phyloP scores from a whole-genome alignment of 2,113 vertebrate species.

The Tapirus terrestris region DNA sequence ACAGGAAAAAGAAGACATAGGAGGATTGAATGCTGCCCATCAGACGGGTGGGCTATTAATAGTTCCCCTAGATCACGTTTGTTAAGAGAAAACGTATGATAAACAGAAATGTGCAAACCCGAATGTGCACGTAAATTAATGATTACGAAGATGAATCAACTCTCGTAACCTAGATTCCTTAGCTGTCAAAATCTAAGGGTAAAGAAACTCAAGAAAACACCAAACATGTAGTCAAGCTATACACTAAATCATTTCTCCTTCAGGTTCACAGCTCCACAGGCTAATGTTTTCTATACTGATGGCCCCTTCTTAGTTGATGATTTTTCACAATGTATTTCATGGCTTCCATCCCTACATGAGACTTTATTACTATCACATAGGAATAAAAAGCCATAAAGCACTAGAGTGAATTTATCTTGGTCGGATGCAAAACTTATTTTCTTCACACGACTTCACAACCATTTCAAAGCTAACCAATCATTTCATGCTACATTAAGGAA shows the following conservation, averaged over 20 bases:
- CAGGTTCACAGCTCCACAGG: conserved; percentile 82
- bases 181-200: conserved; percentile 80
- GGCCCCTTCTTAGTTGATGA: conserved; percentile 92
- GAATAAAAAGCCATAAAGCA: conserved; percentile 99
- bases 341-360: conserved; percentile 99
- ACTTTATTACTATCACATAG: conserved; percentile 99
- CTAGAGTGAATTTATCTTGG: conserved; percentile 94
- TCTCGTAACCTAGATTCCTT: conserved; percentile 79
- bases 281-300: conserved; percentile 87
- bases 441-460: conserved; percentile 92
- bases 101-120: conserved; percentile 77
- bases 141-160: conserved; percentile 74
- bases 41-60: conserved; percentile 50
- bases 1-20: conserved; percentile 21
- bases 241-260: conserved; percentile 82
- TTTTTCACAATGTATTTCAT: conserved; percentile 97
- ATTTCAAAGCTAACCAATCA: conserved; percentile 90
- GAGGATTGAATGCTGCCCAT: conserved; percentile 54
- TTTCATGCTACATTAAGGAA: conserved; percentile 90
- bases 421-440: conserved; percentile 91
- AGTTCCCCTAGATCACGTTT: conserved; percentile 82
- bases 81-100: conserved; percentile 79
- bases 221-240: conserved; percentile 80
- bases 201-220: conserved; percentile 81
- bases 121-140: conserved; percentile 73